Percentiles rank a stretch among this genome's conserved stretches.
These are phyloP conservation scores for Meda fulgida DNA, from an alignment of 2,797 vertebrate genomes.

Conservation along the genomic window DNA sequence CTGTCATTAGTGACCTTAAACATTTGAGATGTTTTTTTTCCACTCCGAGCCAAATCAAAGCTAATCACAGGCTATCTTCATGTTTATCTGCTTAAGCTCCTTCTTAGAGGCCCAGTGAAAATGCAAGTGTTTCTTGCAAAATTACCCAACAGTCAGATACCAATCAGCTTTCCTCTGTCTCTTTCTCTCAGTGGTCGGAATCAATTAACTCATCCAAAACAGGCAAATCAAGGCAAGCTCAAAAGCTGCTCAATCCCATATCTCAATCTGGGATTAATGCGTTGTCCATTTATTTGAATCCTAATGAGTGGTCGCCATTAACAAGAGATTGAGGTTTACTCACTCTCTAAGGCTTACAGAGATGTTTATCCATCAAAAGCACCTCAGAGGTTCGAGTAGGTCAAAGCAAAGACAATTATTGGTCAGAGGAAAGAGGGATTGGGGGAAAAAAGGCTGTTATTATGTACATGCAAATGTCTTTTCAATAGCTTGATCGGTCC, in stretches of 20 bases:
- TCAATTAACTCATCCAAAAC: slow-evolving; percentile 68
- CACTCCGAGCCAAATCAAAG: not conserved
- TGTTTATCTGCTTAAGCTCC: slow-evolving; percentile 70
- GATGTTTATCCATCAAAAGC: slow-evolving; percentile 54
- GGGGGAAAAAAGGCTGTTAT: not conserved
- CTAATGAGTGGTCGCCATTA: slow-evolving; percentile 66
- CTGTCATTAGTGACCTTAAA: slow-evolving; percentile 18
- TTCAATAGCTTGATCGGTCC: not conserved
- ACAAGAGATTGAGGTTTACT: slow-evolving; percentile 56
- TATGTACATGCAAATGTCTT: not conserved
- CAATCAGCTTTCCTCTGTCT: slow-evolving; percentile 65
- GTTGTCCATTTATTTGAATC: slow-evolving; percentile 68
- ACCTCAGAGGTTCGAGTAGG: slow-evolving; percentile 36
- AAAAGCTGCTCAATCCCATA: slow-evolving; percentile 56
- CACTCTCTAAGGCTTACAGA: slow-evolving; percentile 56
- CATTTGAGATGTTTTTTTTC: slow-evolving; percentile 11
- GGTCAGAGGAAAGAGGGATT: slow-evolving; percentile 17
- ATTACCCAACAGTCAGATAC: slow-evolving; percentile 72
- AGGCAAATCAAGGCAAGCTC: slow-evolving; percentile 57
- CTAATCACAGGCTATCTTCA: not conserved
- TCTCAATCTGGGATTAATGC: slow-evolving; percentile 67
- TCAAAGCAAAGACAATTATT: slow-evolving; percentile 50
- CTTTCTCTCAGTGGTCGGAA: slow-evolving; percentile 65
- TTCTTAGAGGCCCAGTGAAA: slow-evolving; percentile 30
- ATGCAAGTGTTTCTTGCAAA: slow-evolving; percentile 68